Percentiles rank a stretch among this genome's conserved stretches.
Conservation (phyloP, 2,888 invertebrate species). For the Noctua comes region DNA sequence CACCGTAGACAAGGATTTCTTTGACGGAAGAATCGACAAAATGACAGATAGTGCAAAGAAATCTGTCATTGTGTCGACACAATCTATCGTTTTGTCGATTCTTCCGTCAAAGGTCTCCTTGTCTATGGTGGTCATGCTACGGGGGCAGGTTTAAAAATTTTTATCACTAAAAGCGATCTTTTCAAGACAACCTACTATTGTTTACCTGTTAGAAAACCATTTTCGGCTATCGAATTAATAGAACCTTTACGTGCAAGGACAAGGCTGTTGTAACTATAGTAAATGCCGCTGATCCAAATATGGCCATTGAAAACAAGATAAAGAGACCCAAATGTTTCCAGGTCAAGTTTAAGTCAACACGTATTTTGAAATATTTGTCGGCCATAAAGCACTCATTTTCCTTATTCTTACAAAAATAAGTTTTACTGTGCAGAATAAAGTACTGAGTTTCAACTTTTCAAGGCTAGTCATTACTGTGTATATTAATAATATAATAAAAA, state of each 20-base stretch:
- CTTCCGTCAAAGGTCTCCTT: no score
- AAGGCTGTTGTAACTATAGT: conserved; percentile 15
- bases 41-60: no score
- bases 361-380: conserved; percentile 33
- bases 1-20: no score
- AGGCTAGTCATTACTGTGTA: conserved; percentile 34
- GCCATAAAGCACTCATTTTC: conserved; percentile 30
- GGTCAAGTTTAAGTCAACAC: conserved; percentile 50
- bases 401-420: conserved; percentile 30
- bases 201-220: not conserved
- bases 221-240: conserved; percentile 6
- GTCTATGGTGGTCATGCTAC: no score
- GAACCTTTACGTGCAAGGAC: conserved; percentile 7
- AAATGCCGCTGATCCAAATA: conserved; percentile 30
- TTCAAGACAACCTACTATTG: not conserved
- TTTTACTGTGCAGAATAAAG: conserved; percentile 20
- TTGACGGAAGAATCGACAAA: no score
- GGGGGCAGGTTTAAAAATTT: not conserved
- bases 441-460: conserved; percentile 23
- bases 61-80: no score
- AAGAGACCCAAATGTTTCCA: conserved; percentile 33
- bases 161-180: not conserved
- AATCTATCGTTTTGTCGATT: no score
- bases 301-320: conserved; percentile 42
- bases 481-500: conserved; percentile 43